phyloP scores from a whole-genome alignment of 2,113 vertebrate genomes.

The Callocephalon fimbriatum region DNA sequence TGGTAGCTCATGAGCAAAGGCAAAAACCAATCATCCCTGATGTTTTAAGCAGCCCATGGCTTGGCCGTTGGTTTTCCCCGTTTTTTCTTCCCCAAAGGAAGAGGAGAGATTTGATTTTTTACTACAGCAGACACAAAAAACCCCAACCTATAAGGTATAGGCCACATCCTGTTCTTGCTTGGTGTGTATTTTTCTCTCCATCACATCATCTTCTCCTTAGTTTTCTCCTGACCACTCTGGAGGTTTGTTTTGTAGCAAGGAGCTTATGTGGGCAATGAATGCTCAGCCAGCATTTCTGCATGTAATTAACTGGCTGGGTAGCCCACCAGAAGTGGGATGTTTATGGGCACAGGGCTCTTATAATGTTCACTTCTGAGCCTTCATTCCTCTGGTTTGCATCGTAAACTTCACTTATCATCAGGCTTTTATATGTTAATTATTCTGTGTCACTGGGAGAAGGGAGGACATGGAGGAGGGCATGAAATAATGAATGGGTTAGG shows the following conservation, averaged over 20 bases:
- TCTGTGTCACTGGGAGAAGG: neutral
- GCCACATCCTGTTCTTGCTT: neutral
- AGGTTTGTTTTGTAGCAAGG: conserved; percentile 59
- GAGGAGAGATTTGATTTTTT: neutral
- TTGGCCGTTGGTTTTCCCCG: neutral
- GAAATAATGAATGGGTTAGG: neutral
- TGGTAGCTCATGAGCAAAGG: neutral
- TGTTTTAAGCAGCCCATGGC: neutral
- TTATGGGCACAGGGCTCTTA: conserved; percentile 74
- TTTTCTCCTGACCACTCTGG: neutral
- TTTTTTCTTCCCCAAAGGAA: neutral
- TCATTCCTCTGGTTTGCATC: conserved; percentile 59
- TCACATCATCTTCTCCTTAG: neutral
- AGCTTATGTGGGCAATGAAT: conserved; percentile 48
- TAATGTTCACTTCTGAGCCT: conserved; percentile 72
- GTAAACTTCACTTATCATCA: conserved; percentile 69
- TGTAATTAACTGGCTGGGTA: conserved; percentile 66
- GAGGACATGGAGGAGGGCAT: neutral
- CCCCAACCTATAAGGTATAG: neutral
- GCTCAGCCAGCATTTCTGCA: conserved; percentile 50
- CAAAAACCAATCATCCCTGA: neutral
- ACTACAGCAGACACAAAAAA: neutral
- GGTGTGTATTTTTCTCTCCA: conserved; percentile 19
- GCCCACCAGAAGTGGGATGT: conserved; percentile 71
- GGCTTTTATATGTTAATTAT: conserved; percentile 72